Conservation (phyloP, 2,113 vertebrate species). For the Ramphastos sulfuratus region DNA sequence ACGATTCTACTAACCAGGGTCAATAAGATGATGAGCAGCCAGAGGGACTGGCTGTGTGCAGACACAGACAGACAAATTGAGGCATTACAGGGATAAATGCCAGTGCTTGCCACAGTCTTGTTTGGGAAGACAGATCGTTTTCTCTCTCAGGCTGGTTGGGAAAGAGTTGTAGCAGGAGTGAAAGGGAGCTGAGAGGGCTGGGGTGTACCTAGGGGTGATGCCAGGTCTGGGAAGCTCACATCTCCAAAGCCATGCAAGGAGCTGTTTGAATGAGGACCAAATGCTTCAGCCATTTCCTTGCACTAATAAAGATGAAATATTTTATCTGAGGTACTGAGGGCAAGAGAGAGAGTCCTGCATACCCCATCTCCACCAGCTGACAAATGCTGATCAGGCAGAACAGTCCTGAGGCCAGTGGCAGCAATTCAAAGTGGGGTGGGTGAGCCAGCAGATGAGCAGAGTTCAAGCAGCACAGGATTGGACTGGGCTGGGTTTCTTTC, state of each 20-base stretch:
- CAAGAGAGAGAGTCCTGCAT: not conserved
- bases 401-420: not conserved
- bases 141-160: not conserved
- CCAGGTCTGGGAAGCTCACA: not conserved
- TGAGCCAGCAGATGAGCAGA: not conserved
- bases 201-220: accelerated
- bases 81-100: not conserved
- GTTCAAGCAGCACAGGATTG: not conserved
- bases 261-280: not conserved
- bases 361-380: not conserved
- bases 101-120: not conserved
- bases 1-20: not conserved
- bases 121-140: not conserved
- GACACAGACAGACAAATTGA: not conserved
- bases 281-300: not conserved
- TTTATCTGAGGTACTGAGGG: not conserved
- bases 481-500: not conserved
- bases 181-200: not conserved
- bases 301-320: not conserved
- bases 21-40: not conserved
- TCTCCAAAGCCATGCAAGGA: not conserved
- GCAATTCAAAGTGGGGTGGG: not conserved
- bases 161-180: not conserved
- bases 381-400: not conserved
- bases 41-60: not conserved